Conservation (phyloP, 2,888 invertebrate species). For the Pantelozetes paolii region DNA sequence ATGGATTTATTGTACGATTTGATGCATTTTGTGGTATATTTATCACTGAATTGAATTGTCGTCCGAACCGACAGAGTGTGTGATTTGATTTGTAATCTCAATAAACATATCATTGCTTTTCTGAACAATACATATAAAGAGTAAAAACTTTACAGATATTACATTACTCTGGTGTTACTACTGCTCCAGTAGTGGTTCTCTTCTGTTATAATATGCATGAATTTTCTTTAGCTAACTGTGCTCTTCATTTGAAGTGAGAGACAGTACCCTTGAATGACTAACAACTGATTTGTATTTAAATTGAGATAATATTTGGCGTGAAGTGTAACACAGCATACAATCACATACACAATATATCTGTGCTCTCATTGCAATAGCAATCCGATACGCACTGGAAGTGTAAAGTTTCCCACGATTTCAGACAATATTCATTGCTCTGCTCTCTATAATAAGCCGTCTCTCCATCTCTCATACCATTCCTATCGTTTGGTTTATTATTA, state of each 20-base stretch:
- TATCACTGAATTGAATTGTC: constrained; percentile 35
- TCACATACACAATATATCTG: background rate
- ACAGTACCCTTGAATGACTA: constrained; percentile 26
- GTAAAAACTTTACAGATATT: constrained; percentile 33
- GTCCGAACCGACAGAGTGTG: constrained; percentile 30
- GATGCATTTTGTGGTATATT: constrained; percentile 21
- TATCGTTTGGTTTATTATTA: background rate
- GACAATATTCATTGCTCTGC: background rate
- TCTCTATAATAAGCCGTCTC: no score
- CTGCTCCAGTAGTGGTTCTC: no score
- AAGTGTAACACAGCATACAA: constrained; percentile 32
- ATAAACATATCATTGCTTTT: constrained; percentile 22
- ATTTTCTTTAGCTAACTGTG: background rate
- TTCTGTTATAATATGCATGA: background rate
- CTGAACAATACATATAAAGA: background rate
- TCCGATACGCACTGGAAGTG: constrained; percentile 15
- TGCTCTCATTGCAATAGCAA: background rate
- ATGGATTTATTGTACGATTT: background rate
- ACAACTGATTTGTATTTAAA: constrained; percentile 30
- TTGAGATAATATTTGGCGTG: constrained; percentile 26
- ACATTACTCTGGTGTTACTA: background rate
- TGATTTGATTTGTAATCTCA: constrained; percentile 35
- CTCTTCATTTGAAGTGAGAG: background rate
- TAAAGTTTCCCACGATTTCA: constrained; percentile 7
- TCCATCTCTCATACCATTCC: background rate